Evolutionary conservation across 1,140 invertebrate genomes (phyloP).

Genomic region (Trachelipus rathkii): DNA sequence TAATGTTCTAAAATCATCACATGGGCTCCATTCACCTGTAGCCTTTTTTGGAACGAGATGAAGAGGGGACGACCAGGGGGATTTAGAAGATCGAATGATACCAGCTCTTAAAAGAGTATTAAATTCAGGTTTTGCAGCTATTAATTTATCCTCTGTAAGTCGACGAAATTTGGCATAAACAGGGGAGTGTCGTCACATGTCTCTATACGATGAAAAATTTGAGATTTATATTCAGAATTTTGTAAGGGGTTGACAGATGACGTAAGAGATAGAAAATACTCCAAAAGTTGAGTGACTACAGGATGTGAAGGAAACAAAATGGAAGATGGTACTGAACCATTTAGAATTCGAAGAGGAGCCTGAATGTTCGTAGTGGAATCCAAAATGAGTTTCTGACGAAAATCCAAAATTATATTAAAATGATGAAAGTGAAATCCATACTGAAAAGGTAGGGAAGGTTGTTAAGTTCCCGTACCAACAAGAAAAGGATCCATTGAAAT

Average conservation of each 20-base stretch:
- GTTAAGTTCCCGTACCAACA: not conserved
- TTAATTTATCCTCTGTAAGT: slow-evolving; percentile 14
- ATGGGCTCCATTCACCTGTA: slow-evolving; percentile 37
- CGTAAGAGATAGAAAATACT: no score
- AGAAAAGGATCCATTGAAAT: no score
- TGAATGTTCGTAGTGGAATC: slow-evolving; percentile 21
- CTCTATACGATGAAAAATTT: not conserved
- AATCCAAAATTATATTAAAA: slow-evolving; percentile 18
- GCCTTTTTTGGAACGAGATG: slow-evolving; percentile 47
- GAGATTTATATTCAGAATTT: not conserved
- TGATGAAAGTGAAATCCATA: not conserved
- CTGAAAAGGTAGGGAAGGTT: not conserved
- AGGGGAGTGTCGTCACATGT: not conserved
- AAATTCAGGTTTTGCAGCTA: not conserved
- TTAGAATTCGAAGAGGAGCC: no score
- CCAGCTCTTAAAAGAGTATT: slow-evolving; percentile 2
- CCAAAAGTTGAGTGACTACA: no score
- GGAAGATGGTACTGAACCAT: no score
- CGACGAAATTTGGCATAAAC: slow-evolving; percentile 17
- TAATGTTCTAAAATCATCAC: slow-evolving; percentile 47
- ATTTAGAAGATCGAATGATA: slow-evolving; percentile 30
- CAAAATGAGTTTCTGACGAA: not conserved
- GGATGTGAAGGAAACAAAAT: no score
- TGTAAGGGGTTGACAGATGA: not conserved
- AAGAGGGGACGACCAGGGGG: slow-evolving; percentile 44